Conservation (phyloP, 1,140 invertebrate species). For the Drosophila eugracilis region DNA sequence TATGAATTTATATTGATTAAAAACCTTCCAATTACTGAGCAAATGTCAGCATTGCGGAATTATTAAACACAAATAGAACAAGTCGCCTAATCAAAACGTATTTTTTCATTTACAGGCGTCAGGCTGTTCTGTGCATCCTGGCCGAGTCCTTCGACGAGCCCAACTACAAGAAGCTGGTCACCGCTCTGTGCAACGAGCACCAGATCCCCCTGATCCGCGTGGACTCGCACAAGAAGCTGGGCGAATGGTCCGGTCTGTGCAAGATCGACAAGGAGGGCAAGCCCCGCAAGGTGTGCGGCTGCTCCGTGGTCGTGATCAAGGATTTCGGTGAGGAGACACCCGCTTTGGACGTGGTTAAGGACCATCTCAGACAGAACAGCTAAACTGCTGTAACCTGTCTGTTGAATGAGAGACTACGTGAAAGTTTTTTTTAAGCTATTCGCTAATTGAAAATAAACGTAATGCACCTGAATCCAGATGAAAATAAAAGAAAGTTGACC, state of each 20-base stretch:
- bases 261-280: conserved; percentile 99
- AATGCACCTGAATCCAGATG: conserved; percentile 15
- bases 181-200: conserved; percentile 99
- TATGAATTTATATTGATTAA: conserved; percentile 80
- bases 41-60: not conserved
- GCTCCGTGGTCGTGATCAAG: conserved; percentile 99
- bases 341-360: conserved; percentile 95
- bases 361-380: conserved; percentile 91
- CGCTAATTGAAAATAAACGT: conserved; percentile 63
- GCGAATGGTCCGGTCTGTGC: conserved; percentile 99
- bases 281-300: conserved; percentile 99
- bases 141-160: conserved; percentile 99
- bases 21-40: conserved; percentile 75
- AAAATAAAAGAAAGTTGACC: conserved; percentile 14
- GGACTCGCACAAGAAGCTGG: conserved; percentile 99
- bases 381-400: conserved; percentile 64
- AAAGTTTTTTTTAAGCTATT: conserved; percentile 58
- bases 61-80: not conserved
- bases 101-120: conserved; percentile 87
- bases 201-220: conserved; percentile 97
- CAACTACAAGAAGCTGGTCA: conserved; percentile 98
- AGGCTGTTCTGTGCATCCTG: conserved; percentile 97
- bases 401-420: conserved; percentile 78
- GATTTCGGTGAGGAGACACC: conserved; percentile 98
- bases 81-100: not conserved